Evolutionary conservation across 2,888 invertebrate species (phyloP).

Genomic region (Cantharis flavilabris): DNA sequence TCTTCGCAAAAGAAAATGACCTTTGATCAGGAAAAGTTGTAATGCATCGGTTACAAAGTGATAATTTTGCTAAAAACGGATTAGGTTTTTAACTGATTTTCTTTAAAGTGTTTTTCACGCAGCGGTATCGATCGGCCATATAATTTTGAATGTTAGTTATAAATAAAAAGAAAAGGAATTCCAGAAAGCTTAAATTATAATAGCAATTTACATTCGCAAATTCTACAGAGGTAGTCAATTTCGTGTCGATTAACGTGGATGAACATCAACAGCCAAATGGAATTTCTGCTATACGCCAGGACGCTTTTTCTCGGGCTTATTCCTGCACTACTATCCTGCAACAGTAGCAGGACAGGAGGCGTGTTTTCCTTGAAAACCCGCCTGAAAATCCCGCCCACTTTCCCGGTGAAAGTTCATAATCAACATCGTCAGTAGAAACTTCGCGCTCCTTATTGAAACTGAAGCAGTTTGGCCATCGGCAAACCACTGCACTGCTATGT

Average conservation of each 20-base stretch:
- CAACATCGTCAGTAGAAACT: conserved; percentile 25
- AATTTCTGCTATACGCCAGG: conserved; percentile 18
- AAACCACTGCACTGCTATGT: conserved; percentile 23
- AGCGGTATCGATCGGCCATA: not conserved
- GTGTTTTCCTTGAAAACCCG: conserved; percentile 32
- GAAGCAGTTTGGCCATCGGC: conserved; percentile 19
- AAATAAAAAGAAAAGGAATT: conserved; percentile 18
- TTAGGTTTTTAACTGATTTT: not conserved
- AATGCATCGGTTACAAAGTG: not conserved
- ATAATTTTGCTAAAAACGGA: not conserved
- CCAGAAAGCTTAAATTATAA: conserved; percentile 22
- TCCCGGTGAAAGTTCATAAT: conserved; percentile 36
- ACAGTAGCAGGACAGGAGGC: conserved; percentile 30
- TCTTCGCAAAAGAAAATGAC: not conserved
- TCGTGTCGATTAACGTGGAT: conserved; percentile 5
- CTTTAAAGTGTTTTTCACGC: not conserved
- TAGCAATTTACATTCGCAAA: conserved; percentile 26
- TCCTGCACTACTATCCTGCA: conserved; percentile 28
- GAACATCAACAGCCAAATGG: conserved; percentile 14
- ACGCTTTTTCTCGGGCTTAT: conserved; percentile 24
- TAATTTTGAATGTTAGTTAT: conserved; percentile 1
- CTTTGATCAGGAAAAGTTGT: not conserved
- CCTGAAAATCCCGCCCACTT: conserved; percentile 37
- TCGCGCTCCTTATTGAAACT: conserved; percentile 24
- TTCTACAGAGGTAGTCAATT: conserved; percentile 23